Base-by-base conservation (phyloP, 92 coral and sea anemone species). In the Anthopleura xanthogrammica region DNA sequence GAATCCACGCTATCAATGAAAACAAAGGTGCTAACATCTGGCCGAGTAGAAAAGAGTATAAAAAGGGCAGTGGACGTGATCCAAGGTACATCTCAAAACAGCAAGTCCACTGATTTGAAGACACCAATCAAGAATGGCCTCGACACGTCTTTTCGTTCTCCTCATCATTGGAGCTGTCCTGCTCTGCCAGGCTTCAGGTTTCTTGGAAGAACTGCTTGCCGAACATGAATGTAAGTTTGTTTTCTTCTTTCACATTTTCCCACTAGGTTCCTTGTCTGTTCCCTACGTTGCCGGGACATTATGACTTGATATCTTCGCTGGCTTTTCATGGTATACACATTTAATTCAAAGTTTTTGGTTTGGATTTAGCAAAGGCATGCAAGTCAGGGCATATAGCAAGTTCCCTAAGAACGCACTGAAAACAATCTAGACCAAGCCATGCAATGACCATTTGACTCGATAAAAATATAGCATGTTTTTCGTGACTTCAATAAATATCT, bases 21-120 rank as follows among this genome's bases (percentile, higher is more conserved):
- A 62, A n/a, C 36, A 62, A 62, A 62, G 70, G 19, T 62, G 70
- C 16, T 14, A 62, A 62, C 70, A 62, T 29, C 29, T 62, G 70
- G 70, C 8, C 7, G 13, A n/a, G 70, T 20, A 20, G 1, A 19
- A 60, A 62, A 8, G 70, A 62, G 11, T 62, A 62, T 62, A 62
- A 62, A 62, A 62, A 62, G 39, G 19, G 70, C 24, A 62, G 70
- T 22, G 10, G 24, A 62, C 70, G 14, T 9, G 29, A 62, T 29
- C 19, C 23, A 62, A 62, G 23, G 70, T 23, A 62, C 12, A 20
- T 20, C 36, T 62, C 70, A 20, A 62, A 11, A 7, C 64, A 62
- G 70, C 24, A 62, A 62, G 70, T 62, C 70, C 23, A 62, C 70
- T 62, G 70, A 62, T 62, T 62, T 62, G 70, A n/a, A 62, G 19